Percentiles rank a stretch among this genome's conserved stretches.
These are phyloP conservation scores for Heterotis niloticus DNA, from an alignment of 2,113 vertebrate genomes.

Conservation along the genomic window DNA sequence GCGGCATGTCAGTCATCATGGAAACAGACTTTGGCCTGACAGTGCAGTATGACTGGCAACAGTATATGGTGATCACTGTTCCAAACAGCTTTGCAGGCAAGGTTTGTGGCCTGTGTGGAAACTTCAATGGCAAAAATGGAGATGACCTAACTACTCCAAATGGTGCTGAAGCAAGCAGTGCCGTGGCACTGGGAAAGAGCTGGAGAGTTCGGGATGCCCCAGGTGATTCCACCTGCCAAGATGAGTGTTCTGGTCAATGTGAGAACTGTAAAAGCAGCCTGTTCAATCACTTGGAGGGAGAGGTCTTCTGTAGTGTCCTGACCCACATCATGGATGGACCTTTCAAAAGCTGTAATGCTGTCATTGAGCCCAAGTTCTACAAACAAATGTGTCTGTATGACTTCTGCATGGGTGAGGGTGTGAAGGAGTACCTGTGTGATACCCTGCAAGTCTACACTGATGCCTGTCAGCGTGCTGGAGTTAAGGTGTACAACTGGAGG, in stretches of 20 bases:
- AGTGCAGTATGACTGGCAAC: constrained; percentile 44
- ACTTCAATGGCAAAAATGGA: constrained; percentile 49
- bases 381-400: constrained; percentile 57
- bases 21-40: constrained; percentile 48
- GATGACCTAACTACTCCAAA: constrained; percentile 44
- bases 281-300: background rate
- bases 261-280: background rate
- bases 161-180: constrained; percentile 33
- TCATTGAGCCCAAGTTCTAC: constrained; percentile 44
- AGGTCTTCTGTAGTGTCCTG: constrained; percentile 30
- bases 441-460: constrained; percentile 54
- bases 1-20: constrained; percentile 34
- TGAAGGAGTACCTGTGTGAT: constrained; percentile 46
- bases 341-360: constrained; percentile 48
- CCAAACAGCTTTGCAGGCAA: constrained; percentile 45
- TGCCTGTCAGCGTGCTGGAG: constrained; percentile 49
- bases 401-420: constrained; percentile 48
- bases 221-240: constrained; percentile 27
- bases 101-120: constrained; percentile 57
- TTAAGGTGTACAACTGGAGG: constrained; percentile 39
- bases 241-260: constrained; percentile 33
- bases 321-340: constrained; percentile 28
- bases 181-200: constrained; percentile 45
- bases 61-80: constrained; percentile 38
- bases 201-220: constrained; percentile 40